A percentile compares a stretch with the other conserved stretches of the same genome.
Conservation (phyloP, 2,797 vertebrate genomes). For the Sebastes vulpes region DNA sequence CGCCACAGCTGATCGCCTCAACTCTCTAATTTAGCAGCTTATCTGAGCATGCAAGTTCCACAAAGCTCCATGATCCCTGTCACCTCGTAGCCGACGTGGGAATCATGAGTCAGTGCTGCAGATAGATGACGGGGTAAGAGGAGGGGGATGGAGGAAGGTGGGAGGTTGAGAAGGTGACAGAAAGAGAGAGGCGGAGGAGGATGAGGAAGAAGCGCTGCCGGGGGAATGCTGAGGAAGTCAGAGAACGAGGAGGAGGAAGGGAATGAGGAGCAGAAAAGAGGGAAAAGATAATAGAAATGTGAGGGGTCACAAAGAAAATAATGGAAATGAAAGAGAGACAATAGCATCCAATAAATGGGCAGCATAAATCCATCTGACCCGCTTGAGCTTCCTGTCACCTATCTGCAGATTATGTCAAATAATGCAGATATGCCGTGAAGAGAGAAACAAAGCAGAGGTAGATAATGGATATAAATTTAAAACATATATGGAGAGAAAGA, state of each 20-base stretch:
- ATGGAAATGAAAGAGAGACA: not conserved
- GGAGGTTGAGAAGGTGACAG: constrained; percentile 37
- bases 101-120: constrained; percentile 69
- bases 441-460: not conserved
- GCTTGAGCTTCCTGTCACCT: not conserved
- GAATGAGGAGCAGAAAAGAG: constrained; percentile 11
- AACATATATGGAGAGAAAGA: not conserved
- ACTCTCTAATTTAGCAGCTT: constrained; percentile 82
- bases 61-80: constrained; percentile 74
- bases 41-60: constrained; percentile 82
- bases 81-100: constrained; percentile 68
- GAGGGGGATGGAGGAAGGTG: not conserved
- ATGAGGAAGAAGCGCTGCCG: not conserved
- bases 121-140: constrained; percentile 47
- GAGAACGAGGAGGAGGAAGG: not conserved
- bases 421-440: not conserved
- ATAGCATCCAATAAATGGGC: not conserved
- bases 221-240: constrained; percentile 20
- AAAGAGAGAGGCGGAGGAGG: constrained; percentile 4
- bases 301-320: constrained; percentile 9
- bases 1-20: constrained; percentile 72
- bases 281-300: constrained; percentile 14
- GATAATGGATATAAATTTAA: constrained; percentile 7
- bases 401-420: constrained; percentile 27
- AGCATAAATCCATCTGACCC: not conserved